These are phyloP conservation scores for Strongylocentrotus purpuratus DNA, from an alignment of 35 echinoderm and acorn worm genomes.

Conservation along the genomic window DNA sequence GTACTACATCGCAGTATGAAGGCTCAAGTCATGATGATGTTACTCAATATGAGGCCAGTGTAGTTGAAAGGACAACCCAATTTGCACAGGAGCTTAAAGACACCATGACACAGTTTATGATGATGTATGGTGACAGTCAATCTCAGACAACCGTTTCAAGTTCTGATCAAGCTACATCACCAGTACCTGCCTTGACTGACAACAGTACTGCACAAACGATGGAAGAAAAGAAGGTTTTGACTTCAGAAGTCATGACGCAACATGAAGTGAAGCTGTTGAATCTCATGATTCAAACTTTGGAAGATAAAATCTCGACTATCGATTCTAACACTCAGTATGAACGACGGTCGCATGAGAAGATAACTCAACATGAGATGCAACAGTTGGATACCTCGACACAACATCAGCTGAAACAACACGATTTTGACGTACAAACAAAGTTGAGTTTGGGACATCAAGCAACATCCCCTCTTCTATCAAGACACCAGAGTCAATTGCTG, in stretches of 20 bases:
- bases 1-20: neutral
- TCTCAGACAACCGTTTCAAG: neutral
- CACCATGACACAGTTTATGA: neutral
- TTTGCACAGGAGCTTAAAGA: neutral
- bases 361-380: neutral
- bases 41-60: neutral
- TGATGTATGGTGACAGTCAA: neutral
- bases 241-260: neutral
- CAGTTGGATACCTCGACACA: neutral
- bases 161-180: neutral
- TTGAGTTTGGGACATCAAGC: neutral
- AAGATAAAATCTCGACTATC: neutral
- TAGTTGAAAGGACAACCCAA: neutral
- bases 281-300: constrained; percentile 27
- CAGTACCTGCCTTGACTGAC: neutral
- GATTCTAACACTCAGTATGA: constrained; percentile 17
- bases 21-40: neutral
- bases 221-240: neutral
- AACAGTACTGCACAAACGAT: neutral
- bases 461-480: neutral
- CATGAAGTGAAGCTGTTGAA: constrained; percentile 14
- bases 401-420: neutral
- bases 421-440: neutral
- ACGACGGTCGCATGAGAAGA: neutral
- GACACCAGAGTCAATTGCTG: neutral